phyloP scores from a whole-genome alignment of 2,888 invertebrate genomes.

The Cynaeus angustus region DNA sequence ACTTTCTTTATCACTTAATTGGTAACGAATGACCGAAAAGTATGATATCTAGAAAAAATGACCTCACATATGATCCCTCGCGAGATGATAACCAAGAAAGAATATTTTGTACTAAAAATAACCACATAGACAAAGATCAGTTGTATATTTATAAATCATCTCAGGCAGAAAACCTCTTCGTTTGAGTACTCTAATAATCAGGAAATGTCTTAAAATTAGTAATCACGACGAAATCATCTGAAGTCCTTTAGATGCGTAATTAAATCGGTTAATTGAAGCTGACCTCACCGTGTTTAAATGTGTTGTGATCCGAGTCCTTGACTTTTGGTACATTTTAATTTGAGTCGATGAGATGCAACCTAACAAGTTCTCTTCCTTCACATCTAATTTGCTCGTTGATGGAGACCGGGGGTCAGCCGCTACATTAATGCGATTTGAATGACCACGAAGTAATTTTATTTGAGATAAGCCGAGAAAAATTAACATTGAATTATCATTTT shows the following conservation, averaged over 20 bases:
- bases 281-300: conserved; percentile 35
- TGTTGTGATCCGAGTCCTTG: conserved; percentile 33
- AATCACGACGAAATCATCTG: conserved; percentile 25
- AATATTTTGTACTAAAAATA: conserved; percentile 5
- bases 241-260: conserved; percentile 35
- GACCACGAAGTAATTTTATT: background rate
- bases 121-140: conserved; percentile 1
- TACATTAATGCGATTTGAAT: conserved; percentile 4
- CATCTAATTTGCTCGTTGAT: conserved; percentile 24
- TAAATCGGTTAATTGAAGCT: conserved; percentile 37
- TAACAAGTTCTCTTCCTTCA: conserved; percentile 24
- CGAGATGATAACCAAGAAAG: conserved; percentile 7
- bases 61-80: conserved; percentile 27
- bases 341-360: conserved; percentile 38
- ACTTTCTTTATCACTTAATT: background rate
- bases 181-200: conserved; percentile 3
- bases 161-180: background rate
- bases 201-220: background rate
- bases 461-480: background rate
- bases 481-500: background rate
- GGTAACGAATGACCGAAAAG: background rate
- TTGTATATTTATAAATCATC: conserved; percentile 25
- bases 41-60: conserved; percentile 18
- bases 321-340: conserved; percentile 42
- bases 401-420: conserved; percentile 3